phyloP scores from a whole-genome alignment of 2,797 vertebrate species.

The Poeciliopsis turneri region DNA sequence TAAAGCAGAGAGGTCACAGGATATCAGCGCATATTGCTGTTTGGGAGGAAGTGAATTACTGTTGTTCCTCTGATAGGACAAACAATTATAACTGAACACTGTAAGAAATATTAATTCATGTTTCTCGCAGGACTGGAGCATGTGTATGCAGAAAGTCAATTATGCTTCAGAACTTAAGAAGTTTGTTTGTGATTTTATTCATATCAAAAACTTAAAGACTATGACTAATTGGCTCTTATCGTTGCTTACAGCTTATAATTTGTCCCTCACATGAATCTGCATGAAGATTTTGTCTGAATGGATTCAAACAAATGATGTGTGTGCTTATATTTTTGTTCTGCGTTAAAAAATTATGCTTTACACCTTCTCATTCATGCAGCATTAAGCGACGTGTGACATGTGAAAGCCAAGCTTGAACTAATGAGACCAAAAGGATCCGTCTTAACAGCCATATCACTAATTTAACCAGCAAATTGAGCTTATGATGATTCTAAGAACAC shows the following conservation, averaged over 20 bases:
- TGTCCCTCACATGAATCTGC: background rate
- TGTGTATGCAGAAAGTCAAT: background rate
- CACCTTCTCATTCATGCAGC: background rate
- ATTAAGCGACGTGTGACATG: background rate
- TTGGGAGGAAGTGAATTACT: constrained; percentile 49
- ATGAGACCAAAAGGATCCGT: background rate
- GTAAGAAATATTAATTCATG: background rate
- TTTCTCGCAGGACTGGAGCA: background rate
- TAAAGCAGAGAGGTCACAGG: constrained; percentile 50
- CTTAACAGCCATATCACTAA: background rate
- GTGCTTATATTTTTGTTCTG: background rate
- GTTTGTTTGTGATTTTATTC: background rate
- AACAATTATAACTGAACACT: constrained; percentile 1
- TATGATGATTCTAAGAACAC: no score
- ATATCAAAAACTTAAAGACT: background rate
- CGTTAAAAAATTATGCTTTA: background rate
- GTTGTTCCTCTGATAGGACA: constrained; percentile 25
- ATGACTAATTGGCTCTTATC: background rate
- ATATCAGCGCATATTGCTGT: constrained; percentile 40
- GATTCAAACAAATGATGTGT: background rate
- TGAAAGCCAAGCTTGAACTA: background rate
- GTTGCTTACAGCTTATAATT: background rate
- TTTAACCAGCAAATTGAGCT: background rate
- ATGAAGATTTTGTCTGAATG: background rate
- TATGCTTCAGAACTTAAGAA: background rate